These are phyloP conservation scores for Temnothorax curvispinosus DNA, from an alignment of 1,140 invertebrate species.

Conservation along the genomic window DNA sequence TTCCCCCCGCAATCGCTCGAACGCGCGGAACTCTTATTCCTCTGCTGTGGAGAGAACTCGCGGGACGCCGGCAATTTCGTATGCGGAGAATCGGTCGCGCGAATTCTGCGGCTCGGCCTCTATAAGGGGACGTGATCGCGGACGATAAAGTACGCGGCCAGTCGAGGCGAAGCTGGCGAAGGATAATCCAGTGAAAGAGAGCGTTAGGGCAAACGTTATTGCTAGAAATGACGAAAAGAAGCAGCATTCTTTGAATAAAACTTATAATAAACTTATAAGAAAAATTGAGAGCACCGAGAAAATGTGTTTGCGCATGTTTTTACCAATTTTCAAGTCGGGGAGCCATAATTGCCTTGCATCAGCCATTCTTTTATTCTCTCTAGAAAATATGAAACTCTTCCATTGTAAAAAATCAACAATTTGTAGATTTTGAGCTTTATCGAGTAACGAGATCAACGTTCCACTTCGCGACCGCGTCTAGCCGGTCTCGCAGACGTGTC, in stretches of 20 bases:
- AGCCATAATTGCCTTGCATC: neutral
- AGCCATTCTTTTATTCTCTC: neutral
- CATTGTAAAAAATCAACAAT: neutral
- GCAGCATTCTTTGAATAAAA: neutral
- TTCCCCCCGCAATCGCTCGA: conserved; percentile 13
- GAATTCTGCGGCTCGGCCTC: conserved; percentile 17
- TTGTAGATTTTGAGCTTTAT: neutral
- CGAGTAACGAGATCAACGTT: neutral
- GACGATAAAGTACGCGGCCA: neutral
- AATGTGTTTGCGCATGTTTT: neutral
- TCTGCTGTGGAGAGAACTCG: conserved; percentile 22
- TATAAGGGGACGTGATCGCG: conserved; percentile 6
- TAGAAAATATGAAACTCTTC: neutral
- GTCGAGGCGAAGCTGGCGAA: neutral
- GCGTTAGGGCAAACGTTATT: neutral
- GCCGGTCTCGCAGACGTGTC: neutral
- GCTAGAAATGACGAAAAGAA: neutral
- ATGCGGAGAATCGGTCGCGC: conserved; percentile 5
- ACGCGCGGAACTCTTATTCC: neutral
- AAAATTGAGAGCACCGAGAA: too few species aligned
- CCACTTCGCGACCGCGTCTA: neutral
- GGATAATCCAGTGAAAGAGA: neutral
- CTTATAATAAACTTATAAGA: neutral
- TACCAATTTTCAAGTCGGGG: neutral
- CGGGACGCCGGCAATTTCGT: conserved; percentile 19